Evolutionary conservation across 2,888 invertebrate genomes (phyloP), one percentile per base, ranked within the genome.

Genomic region (Chrysolina americana): DNA sequence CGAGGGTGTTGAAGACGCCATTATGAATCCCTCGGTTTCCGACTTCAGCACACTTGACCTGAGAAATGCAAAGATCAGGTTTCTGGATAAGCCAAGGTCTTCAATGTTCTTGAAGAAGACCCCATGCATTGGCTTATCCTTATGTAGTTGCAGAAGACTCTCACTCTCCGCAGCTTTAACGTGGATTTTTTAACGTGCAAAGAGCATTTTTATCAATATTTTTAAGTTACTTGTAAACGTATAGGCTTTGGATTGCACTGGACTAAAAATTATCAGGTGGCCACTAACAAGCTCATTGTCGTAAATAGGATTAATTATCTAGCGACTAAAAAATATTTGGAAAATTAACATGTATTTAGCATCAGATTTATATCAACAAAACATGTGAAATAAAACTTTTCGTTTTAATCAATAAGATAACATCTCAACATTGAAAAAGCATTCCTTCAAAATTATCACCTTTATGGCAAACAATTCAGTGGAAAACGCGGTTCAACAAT

Each of bases 361-460:
- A 59, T 28, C 59, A 8, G n/a, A 36, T 28, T 17, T 13, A 59
- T 59, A 59, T 59, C 15, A 59, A 59, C 36, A 36, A 8, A 59
- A 28, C 9, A 28, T 15, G 23, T 28, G 4, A 13, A 59, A 28
- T 28, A 8, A 59, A 59, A 59, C 28, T 15, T 6, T 36, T 59
- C 36, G 8, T 28, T 36, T 59, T 8, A 59, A n/a, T 59, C 19
- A 21, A 36, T 28, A 23, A 13, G 53, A 17, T 15, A 53, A 21
- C 53, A 53, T n/a, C 59, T 10, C 19, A 15, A 47, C n/a, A 15
- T 15, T 5, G 36, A 28, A 59, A 1, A 2, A 59, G 23, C 59
- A 59, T 59, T 59, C 59, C n/a, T 59, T 28, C 9, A 9, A 59
- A 59, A 59, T 59, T 59, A 59, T 36, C 59, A 59, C 59, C 1